Percentiles rank a stretch among this genome's conserved stretches.
phyloP scores from a whole-genome alignment of 2,113 vertebrate species.

The Muscicapa adusta region DNA sequence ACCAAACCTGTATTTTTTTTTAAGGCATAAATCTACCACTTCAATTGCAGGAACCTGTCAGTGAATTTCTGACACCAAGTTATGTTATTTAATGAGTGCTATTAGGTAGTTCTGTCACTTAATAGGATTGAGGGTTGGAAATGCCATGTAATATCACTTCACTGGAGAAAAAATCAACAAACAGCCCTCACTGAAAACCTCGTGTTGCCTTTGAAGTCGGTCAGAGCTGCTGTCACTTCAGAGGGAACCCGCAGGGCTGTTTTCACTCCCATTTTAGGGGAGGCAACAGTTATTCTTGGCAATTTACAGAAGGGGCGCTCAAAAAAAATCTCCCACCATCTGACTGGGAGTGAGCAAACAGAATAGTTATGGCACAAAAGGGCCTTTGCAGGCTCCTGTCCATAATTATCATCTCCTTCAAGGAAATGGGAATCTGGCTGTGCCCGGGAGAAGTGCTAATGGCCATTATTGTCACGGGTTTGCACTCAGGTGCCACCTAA shows the following conservation, averaged over 20 bases:
- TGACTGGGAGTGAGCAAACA: background rate
- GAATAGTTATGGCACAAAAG: background rate
- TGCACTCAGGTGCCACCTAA: background rate
- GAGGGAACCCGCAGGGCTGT: conserved; percentile 19
- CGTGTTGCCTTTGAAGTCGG: background rate
- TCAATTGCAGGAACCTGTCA: conserved; percentile 12
- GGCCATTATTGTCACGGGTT: background rate
- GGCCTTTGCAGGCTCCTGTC: background rate
- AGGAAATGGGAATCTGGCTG: background rate
- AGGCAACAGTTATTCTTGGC: conserved; percentile 52
- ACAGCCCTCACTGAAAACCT: conserved; percentile 46
- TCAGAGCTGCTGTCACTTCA: conserved; percentile 44
- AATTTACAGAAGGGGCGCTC: background rate
- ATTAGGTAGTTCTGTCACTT: conserved; percentile 67
- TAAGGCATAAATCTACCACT: conserved; percentile 30
- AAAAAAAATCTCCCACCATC: background rate
- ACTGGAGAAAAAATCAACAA: conserved; percentile 62
- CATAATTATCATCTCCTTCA: background rate
- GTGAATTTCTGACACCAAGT: conserved; percentile 61
- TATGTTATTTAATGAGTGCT: conserved; percentile 64
- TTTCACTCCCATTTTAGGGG: conserved; percentile 39
- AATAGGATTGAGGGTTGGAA: conserved; percentile 66
- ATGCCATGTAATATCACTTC: conserved; percentile 68
- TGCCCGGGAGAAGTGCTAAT: background rate
- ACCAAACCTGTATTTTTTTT: background rate